Evolutionary conservation across 1,140 invertebrate species (phyloP), one percentile per base, ranked within the genome.

Genomic region (Drosophila dunni): DNA sequence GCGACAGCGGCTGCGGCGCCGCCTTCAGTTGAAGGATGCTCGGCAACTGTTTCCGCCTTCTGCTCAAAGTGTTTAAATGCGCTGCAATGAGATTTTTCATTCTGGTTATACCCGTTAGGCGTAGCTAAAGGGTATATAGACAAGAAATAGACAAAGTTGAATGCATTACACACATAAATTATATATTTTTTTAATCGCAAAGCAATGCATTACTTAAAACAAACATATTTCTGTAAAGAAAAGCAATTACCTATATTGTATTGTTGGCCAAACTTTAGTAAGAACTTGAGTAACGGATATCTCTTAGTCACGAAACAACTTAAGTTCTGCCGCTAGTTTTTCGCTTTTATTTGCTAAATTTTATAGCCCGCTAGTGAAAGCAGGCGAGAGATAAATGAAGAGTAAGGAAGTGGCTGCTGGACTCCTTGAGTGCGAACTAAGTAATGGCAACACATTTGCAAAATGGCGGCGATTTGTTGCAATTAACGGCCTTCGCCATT

Each of bases 381-480:
- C 20, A 36, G 20, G 38, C 40, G 8, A 20, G 34, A 33, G 7
- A 7, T 20, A 20, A 11, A 15, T 34, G n/a, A 0, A 33, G 6
- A 17, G 24, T 38, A 17, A 67, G 53, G 15, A 29, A 29, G 24
- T 29, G 24, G 24, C 24, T 29, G 24, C 44, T 58, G 7, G 29
- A 53, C 46, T 17, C 11, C 45, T 62, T 62, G 61, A 63, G 42
- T 13, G 56, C 46, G 38, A 44, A 45, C 75, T 82, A 63, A 82
- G 44, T 86, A 88, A 86, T 86, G 80, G 79, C 66, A 42, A 10
- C 58, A 48, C 71, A 79, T 76, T 79, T 48, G 48, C 67, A 72
- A 75, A 84, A 83, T 80, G 80, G 77, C 74, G 67, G 78, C 84
- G 67, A 88, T 89, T 88, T 88, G 84, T 84, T 86, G 82, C 79